Evolutionary conservation across 1,140 invertebrate genomes (phyloP), one percentile per base, ranked within the genome.

Genomic region (Gryon sp.): DNA sequence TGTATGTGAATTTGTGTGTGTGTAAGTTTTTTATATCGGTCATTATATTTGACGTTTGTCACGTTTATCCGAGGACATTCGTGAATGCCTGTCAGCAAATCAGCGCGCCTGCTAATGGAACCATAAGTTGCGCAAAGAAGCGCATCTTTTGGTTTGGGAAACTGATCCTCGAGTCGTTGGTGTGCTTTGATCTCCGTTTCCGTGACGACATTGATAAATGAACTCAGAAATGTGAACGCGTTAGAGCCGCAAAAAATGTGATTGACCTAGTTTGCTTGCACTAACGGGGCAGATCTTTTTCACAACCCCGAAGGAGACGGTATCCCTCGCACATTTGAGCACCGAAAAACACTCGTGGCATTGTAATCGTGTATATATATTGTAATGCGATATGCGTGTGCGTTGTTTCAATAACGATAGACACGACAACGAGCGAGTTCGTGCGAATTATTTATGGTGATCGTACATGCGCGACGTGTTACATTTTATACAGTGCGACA

Each of bases 391-490:
- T n/a, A 26, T 15, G 48, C 22, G 19, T 41, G 14, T 48, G 30
- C 48, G 57, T 68, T 63, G 57, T 69, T 69, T 50, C 48, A 55
- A 62, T 62, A 68, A 76, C 48, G 48, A 69, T 48, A 38, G 16
- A 45, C 60, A 22, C 45, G 52, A 74, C 24, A 40, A 48, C 32
- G 22, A 45, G 18, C 26, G 46, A n/a, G 18, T 26, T 52, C 16
- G 41, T 36, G 52, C 30, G 41, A 43, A 69, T 76, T 63, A 69
- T 76, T 69, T 76, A 76, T 63, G 73, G 57, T 8, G 38, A 60
- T 57, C 36, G 50, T 20, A 34, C 16, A 46, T 11, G 16, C 45
- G 57, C 48, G 55, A 63, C 50, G 34, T 38, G 32, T 62, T 69
- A 68, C 62, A 68, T 68, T 75, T 55, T 65, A 53, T 48, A 28